These are phyloP conservation scores for Rafetus swinhoei DNA, from an alignment of 2,113 vertebrate genomes.

Conservation along the genomic window DNA sequence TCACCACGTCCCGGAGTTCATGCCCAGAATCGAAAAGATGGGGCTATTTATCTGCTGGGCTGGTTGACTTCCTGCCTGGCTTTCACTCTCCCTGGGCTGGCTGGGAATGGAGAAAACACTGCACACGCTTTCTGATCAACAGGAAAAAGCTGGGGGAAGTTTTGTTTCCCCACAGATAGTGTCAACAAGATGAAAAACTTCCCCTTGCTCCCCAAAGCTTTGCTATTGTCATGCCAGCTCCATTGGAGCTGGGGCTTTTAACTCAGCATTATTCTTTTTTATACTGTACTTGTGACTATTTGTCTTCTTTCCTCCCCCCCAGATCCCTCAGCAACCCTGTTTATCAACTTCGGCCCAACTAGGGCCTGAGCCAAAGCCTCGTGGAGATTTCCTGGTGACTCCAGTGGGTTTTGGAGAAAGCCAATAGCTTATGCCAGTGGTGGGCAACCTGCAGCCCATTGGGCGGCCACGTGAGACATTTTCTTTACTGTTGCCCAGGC, in stretches of 20 bases:
- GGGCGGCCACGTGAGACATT: no score
- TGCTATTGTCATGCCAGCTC: slow-evolving; percentile 55
- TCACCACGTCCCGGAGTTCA: background rate
- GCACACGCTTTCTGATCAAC: slow-evolving; percentile 55
- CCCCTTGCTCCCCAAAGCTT: slow-evolving; percentile 64
- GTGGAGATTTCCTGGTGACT: slow-evolving; percentile 27
- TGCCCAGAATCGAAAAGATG: slow-evolving; percentile 22
- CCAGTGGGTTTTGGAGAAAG: slow-evolving; percentile 33
- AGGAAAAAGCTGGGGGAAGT: background rate
- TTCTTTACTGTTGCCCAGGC: no score
- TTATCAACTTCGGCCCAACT: background rate
- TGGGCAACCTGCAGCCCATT: background rate
- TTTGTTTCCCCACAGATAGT: slow-evolving; percentile 54
- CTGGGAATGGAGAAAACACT: background rate
- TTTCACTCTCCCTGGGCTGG: background rate
- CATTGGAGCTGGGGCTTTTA: slow-evolving; percentile 60
- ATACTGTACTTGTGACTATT: slow-evolving; percentile 34
- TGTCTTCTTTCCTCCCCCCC: slow-evolving; percentile 24
- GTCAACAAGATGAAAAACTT: slow-evolving; percentile 72
- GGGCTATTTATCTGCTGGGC: slow-evolving; percentile 14
- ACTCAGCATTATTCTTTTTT: slow-evolving; percentile 44
- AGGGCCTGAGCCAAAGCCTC: slow-evolving; percentile 11
- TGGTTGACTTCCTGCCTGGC: background rate
- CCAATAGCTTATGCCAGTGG: background rate
- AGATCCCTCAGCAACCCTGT: slow-evolving; percentile 34